Conservation (phyloP, 2,797 vertebrate genomes). For the Epinephelus awoara region DNA sequence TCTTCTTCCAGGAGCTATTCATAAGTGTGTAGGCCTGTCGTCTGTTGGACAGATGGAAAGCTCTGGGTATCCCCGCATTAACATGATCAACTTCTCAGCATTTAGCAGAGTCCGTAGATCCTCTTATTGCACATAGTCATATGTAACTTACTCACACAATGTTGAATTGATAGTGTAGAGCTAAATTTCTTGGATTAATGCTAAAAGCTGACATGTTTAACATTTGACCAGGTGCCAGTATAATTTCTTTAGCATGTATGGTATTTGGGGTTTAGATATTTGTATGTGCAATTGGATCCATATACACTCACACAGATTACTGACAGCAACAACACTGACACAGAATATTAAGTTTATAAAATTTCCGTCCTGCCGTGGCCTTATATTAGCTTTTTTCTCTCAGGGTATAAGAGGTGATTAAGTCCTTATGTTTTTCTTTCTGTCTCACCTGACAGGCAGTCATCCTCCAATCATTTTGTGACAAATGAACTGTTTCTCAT, state of each 20-base stretch:
- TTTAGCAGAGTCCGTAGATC: too few species aligned
- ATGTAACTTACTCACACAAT: too few species aligned
- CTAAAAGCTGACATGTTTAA: not conserved
- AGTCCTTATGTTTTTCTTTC: not conserved
- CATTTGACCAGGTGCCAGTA: not conserved
- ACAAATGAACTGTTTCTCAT: not conserved
- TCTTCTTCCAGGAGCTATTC: too few species aligned
- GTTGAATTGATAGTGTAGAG: too few species aligned
- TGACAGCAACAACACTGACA: not conserved
- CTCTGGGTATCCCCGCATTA: too few species aligned
- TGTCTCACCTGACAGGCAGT: not conserved
- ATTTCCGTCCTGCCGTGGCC: not conserved
- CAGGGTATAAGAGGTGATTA: not conserved
- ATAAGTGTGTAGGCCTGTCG: too few species aligned
- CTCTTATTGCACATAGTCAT: too few species aligned
- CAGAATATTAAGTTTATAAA: not conserved
- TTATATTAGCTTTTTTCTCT: not conserved
- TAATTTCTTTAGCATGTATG: not conserved
- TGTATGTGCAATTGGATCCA: not conserved
- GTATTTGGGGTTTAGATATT: not conserved
- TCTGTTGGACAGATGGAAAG: too few species aligned
- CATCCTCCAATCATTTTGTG: not conserved
- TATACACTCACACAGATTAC: too few species aligned
- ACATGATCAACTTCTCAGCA: too few species aligned
- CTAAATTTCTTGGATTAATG: too few species aligned